Evolutionary conservation across 2,888 invertebrate genomes (phyloP), one percentile per base, ranked within the genome.

Genomic region (Pseudoips prasinana): DNA sequence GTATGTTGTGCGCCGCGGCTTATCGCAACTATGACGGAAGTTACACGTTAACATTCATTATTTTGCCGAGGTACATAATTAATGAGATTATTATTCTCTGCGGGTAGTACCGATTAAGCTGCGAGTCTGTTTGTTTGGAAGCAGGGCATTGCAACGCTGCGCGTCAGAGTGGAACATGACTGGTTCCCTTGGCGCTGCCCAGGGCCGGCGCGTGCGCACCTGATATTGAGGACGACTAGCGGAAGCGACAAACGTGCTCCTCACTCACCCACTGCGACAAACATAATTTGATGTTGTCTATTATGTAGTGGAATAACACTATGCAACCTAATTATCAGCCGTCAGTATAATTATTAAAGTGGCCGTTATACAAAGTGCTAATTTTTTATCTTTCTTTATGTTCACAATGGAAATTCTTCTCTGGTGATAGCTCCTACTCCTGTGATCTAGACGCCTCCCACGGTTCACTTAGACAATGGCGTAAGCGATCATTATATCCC

Each of bases 151-250:
- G 77, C 73, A 69, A 55, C 48, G 66, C 58, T 37, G 59, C 40
- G 76, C 77, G 61, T 51, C 84, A 60, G 69, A 66, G 79, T 79
- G 85, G 73, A 79, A 82, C 85, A 59, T 58, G 74, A 81, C 86
- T 75, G 81, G 86, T 85, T 86, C 81, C 76, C 73, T 58, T 29
- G 61, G 46, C 54, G 52, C 39, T 57, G 68, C 41, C 70, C 73
- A 73, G 81, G 77, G 76, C 73, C 74, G 56, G 71, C 67, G 71
- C 68, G 72, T 69, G 74, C 73, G 66, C 73, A 65, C 60, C 61
- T 65, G 56, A 62, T 61, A 87, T 76, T 66, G 81, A 73, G 87
- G 85, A 68, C 86, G 66, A 55, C 52, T 59, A 67, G 62, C 71
- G 69, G 71, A 69, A 64, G 57, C 42, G 39, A 51, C 48, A 54